Evolutionary conservation across 2,888 invertebrate genomes (phyloP), one percentile per base, ranked within the genome.

Genomic region (Thalpophila matura): DNA sequence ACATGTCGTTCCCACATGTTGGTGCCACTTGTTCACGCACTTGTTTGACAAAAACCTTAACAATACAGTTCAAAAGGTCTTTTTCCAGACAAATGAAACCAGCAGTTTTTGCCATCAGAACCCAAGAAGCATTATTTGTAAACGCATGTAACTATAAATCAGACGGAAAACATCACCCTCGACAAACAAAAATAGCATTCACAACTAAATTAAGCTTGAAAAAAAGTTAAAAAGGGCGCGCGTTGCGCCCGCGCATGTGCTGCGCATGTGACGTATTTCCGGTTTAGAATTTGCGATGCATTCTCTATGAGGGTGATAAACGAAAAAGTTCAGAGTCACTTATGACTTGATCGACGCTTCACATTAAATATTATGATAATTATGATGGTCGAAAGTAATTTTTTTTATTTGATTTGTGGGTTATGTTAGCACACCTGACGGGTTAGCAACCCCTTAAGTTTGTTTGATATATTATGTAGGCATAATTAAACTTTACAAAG

Each of bases 251-350:
- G 89, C 91, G 90, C 94, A 94, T 93, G 92, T 94, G 94, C 83
- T 65, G 85, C 77, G 82, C 94, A 94, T 91, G 89, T 94, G 94
- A 90, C 86, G 90, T 79, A 88, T 92, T 94, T 94, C 94, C 94
- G 94, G 92, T 91, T n/a, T 86, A 83, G 81, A 82, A 90, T 91
- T 92, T 92, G 91, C 86, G 83, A 79, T 80, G 82, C 75, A 87
- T 90, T 89, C 89, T 90, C 84, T 86, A 77, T 62, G 66, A 79
- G 74, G 27, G 37, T 82, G 85, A 84, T 86, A 83, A 79, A 84
- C 74, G 76, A 77, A 80, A 77, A 82, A 77, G 83, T 83, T 82
- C 75, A 84, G 79, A 82, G 83, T 82, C 81, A 83, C 82, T 73
- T 74, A 66, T 68, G 22, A 16, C 4, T 14, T 40, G 18, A 24